Conservation (phyloP, 2,888 invertebrate species). For the Drosophila meridionalis region DNA sequence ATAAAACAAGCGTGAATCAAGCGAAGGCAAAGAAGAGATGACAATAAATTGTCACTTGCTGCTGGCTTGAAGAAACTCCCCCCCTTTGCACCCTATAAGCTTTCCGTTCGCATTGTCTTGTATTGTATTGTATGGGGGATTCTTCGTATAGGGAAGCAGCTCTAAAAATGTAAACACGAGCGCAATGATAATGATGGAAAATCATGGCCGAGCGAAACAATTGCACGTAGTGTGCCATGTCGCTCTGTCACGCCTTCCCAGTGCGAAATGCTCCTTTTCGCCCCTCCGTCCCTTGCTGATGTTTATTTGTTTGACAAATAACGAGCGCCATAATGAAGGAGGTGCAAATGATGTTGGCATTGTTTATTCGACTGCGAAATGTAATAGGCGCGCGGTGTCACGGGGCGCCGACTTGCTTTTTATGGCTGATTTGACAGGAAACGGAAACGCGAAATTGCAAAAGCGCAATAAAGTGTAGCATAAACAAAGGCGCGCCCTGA, state of each 20-base stretch:
- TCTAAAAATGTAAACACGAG: constrained; percentile 75
- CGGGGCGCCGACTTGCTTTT: constrained; percentile 67
- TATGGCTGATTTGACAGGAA: constrained; percentile 81
- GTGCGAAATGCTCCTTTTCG: neutral
- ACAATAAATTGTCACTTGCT: constrained; percentile 79
- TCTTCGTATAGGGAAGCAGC: constrained; percentile 35
- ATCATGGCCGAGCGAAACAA: constrained; percentile 72
- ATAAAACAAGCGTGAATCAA: constrained; percentile 58
- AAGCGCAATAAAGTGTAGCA: constrained; percentile 81
- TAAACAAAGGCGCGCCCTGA: constrained; percentile 76
- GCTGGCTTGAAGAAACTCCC: constrained; percentile 21
- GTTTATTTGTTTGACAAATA: constrained; percentile 82
- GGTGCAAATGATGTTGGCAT: constrained; percentile 82
- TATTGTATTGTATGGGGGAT: constrained; percentile 23
- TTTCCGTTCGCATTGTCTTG: neutral
- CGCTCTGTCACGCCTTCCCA: constrained; percentile 45
- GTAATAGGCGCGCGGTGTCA: constrained; percentile 77
- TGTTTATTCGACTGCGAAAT: constrained; percentile 82
- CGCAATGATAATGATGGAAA: constrained; percentile 77
- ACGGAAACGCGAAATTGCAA: constrained; percentile 81
- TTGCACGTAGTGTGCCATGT: constrained; percentile 65
- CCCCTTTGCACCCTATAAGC: neutral
- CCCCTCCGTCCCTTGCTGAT: constrained; percentile 19
- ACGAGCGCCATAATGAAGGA: constrained; percentile 81
- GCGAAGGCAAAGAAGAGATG: constrained; percentile 61